Conservation (phyloP, 92 coral and sea anemone species). For the Diadumene lineata region DNA sequence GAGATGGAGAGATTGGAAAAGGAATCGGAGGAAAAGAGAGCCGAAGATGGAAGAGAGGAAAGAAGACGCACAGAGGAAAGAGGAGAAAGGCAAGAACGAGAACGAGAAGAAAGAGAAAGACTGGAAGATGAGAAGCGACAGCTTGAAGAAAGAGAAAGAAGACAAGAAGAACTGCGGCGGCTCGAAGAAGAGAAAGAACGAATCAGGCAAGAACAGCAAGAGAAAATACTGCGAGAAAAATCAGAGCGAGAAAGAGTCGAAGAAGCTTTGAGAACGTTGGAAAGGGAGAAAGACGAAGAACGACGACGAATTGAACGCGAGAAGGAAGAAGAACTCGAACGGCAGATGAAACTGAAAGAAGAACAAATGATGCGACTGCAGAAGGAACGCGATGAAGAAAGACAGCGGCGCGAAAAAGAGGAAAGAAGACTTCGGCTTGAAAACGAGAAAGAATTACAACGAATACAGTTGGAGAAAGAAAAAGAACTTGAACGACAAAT, state of each 20-base stretch:
- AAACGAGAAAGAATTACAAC: constrained; percentile 31
- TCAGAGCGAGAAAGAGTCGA: constrained; percentile 61
- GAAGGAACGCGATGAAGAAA: constrained; percentile 58
- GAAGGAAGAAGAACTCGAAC: constrained; percentile 72
- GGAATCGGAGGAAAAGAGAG: constrained; percentile 63
- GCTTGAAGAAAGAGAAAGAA: constrained; percentile 34
- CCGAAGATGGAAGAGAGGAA: constrained; percentile 50
- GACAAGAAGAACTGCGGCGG: constrained; percentile 55
- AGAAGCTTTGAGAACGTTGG: constrained; percentile 55
- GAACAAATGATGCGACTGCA: constrained; percentile 64
- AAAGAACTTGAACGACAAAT: constrained; percentile 80
- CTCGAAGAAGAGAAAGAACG: constrained; percentile 46
- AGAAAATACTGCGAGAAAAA: constrained; percentile 46
- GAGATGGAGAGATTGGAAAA: constrained; percentile 49
- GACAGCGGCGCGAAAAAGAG: constrained; percentile 68
- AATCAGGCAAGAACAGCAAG: constrained; percentile 43
- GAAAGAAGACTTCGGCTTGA: constrained; percentile 35
- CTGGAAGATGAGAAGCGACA: constrained; percentile 55
- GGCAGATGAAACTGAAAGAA: constrained; percentile 66
- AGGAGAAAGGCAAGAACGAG: constrained; percentile 37
- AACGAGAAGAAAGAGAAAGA: constrained; percentile 48
- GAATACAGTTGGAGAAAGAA: constrained; percentile 56
- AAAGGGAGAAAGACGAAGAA: constrained; percentile 59
- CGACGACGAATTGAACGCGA: constrained; percentile 47
- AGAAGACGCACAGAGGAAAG: constrained; percentile 25